Base-by-base conservation (phyloP, 2,888 invertebrate genomes). In the Dasypolia templi region DNA sequence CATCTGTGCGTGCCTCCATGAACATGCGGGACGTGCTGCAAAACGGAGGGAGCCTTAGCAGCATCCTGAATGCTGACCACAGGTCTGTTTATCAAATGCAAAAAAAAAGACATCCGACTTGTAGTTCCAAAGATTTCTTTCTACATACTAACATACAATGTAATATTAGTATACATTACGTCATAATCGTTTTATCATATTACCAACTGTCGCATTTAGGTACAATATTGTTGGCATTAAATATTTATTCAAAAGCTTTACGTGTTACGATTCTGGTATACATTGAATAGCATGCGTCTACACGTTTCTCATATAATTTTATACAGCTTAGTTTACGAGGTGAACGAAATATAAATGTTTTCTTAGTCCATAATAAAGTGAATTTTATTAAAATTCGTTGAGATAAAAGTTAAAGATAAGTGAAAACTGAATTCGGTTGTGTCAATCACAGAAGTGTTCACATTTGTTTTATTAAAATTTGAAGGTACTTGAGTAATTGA, bases 251-350 rank as follows among this genome's bases (percentile, higher is more conserved):
- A 72, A 75, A 42, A 44, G 12, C 26, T 19, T 74, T 11, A 69
- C 22, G 17, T 49, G 46, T 79, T 72, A 49, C n/a, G 42, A 12
- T 56, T 55, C 29, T 5, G 32, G 39, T 63, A 59, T n/a, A 55
- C 26, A 49, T 59, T 65, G 14, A 49, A 53, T 19, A 17, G n/a
- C 35, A 46, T 39, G 53, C 35, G 63, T 19, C 29, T 42, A 14
- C n/a, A 32, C 26, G 58, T 49, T 9, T 26, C 44, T 71, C 71
- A 44, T 79, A 62, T 62, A 49, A 53, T 55, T 51, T 51, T 76
- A 63, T 73, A 65, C 26, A 39, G 55, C 77, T 55, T 29, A 39
- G 55, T 62, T 77, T 82, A 82, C 35, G 75, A 76, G 22, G 32
- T 62, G 26, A 26, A 53, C 22, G 56, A 46, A 75, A 81, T 81